Evolutionary conservation across 2,113 vertebrate genomes (phyloP).

Genomic region (Nerophis ophidion): DNA sequence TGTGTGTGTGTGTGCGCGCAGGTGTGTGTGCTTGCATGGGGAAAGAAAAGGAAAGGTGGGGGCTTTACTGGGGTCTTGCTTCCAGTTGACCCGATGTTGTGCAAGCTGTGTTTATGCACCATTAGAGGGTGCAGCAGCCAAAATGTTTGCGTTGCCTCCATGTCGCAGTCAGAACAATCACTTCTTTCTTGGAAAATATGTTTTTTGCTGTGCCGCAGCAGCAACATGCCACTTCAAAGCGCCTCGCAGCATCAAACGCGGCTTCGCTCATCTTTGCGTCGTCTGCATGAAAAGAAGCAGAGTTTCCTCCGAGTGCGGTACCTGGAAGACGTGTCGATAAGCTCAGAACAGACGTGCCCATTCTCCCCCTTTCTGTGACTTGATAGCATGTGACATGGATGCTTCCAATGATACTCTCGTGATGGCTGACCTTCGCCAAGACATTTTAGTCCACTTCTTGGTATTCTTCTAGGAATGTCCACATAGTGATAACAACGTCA

Average conservation of each 20-base stretch:
- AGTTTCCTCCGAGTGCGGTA: background rate
- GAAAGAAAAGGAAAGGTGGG: background rate
- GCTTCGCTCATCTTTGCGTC: background rate
- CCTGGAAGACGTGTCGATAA: background rate
- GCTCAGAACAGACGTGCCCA: background rate
- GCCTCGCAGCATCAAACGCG: background rate
- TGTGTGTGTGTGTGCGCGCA: constrained; percentile 19
- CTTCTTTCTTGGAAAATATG: constrained; percentile 22
- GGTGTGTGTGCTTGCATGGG: constrained; percentile 24
- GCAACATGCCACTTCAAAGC: constrained; percentile 54
- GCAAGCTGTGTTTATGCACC: constrained; percentile 31
- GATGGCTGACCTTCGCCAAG: background rate
- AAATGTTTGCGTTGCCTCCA: too few species aligned
- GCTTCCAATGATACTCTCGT: constrained; percentile 2
- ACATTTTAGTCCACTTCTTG: background rate
- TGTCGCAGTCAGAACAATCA: constrained; percentile 31
- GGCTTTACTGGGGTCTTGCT: constrained; percentile 10
- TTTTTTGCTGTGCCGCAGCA: too few species aligned
- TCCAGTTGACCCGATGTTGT: constrained; percentile 16
- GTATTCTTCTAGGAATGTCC: too few species aligned
- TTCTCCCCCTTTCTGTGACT: background rate
- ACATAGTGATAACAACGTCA: too few species aligned
- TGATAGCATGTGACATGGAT: constrained; percentile 1
- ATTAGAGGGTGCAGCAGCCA: background rate
- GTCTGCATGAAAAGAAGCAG: background rate